Evolutionary conservation across 1,140 invertebrate genomes (phyloP).

Genomic region (Drosophila bipectinata): DNA sequence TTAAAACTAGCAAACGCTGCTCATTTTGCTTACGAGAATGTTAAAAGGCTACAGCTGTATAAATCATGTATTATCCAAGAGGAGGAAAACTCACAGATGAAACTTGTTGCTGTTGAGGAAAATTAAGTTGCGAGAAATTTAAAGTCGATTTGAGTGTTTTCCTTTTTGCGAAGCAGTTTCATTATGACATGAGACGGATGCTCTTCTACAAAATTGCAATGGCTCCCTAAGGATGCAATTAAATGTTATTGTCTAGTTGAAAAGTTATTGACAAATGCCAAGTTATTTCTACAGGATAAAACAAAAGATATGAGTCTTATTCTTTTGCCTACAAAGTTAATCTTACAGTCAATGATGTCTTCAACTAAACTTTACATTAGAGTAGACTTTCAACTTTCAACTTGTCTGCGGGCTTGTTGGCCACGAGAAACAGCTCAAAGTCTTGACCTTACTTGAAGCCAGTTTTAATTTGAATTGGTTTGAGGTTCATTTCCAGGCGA

Average conservation of each 20-base stretch:
- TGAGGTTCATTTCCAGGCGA: background rate
- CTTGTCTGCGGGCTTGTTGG: background rate
- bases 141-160: conserved; percentile 22
- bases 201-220: conserved; percentile 4
- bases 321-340: background rate
- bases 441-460: conserved; percentile 16
- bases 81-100: background rate
- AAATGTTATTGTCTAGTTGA: background rate
- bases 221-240: conserved; percentile 11
- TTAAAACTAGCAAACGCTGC: conserved; percentile 14
- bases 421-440: conserved; percentile 11
- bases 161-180: conserved; percentile 7
- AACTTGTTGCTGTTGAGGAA: conserved; percentile 40
- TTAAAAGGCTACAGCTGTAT: conserved; percentile 34
- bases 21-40: conserved; percentile 12
- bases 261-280: background rate
- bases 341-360: background rate
- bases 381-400: conserved; percentile 1
- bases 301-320: background rate
- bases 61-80: conserved; percentile 38
- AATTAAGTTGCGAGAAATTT: conserved; percentile 8
- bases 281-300: background rate
- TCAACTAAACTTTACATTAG: background rate
- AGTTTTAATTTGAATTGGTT: conserved; percentile 14
- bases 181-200: conserved; percentile 7